Evolutionary conservation across 2,797 vertebrate species (phyloP).

Genomic region (Hyperoplus immaculatus): DNA sequence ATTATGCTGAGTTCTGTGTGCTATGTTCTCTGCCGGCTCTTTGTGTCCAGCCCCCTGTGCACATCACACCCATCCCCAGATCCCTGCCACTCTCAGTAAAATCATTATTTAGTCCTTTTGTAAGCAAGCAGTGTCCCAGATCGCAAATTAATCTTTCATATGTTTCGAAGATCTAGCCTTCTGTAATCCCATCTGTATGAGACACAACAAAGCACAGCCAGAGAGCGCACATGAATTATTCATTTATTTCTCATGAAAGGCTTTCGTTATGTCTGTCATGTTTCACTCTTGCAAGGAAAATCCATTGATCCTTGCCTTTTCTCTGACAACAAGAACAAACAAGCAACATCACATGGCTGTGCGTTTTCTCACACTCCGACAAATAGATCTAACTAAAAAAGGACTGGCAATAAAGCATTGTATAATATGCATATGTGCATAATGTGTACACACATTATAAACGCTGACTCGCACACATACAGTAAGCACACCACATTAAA

Average conservation of each 20-base stretch:
- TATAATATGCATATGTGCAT: conserved; percentile 71
- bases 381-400: conserved; percentile 69
- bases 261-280: conserved; percentile 89
- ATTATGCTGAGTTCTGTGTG: conserved; percentile 58
- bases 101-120: conserved; percentile 90
- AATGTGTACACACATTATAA: conserved; percentile 59
- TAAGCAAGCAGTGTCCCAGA: conserved; percentile 88
- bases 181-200: conserved; percentile 91
- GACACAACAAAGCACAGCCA: conserved; percentile 88
- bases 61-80: conserved; percentile 77
- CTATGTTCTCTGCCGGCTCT: conserved; percentile 66
- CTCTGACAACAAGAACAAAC: conserved; percentile 82
- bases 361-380: conserved; percentile 74
- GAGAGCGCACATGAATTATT: conserved; percentile 88
- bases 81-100: conserved; percentile 83
- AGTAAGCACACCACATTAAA: conserved; percentile 60
- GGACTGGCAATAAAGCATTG: conserved; percentile 52
- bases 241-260: conserved; percentile 89
- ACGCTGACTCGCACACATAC: conserved; percentile 55
- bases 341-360: conserved; percentile 82
- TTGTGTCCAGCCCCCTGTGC: conserved; percentile 68
- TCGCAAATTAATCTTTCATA: conserved; percentile 92
- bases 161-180: conserved; percentile 90
- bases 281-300: conserved; percentile 86
- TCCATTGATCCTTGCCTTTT: conserved; percentile 88